A percentile compares a stretch with the other conserved stretches of the same genome.
Conservation (phyloP, 2,797 vertebrate species). For the Pagetopsis macropterus region DNA sequence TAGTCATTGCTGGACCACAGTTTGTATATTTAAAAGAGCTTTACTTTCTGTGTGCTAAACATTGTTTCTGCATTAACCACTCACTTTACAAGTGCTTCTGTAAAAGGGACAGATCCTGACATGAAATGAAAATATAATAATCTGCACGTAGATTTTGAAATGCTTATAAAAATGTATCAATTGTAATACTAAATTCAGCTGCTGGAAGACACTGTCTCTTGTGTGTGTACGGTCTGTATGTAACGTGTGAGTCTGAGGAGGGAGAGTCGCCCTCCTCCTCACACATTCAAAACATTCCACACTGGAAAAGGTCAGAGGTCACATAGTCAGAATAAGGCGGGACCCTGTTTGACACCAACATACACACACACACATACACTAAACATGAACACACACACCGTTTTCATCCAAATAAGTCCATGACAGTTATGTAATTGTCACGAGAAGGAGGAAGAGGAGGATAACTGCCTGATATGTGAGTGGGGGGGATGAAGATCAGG, state of each 20-base stretch:
- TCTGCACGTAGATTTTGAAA: conserved; percentile 6
- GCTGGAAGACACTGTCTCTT: conserved; percentile 34
- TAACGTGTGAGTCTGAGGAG: conserved; percentile 37
- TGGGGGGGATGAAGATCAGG: neutral
- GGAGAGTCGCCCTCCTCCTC: conserved; percentile 62
- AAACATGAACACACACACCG: neutral
- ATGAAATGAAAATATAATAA: neutral
- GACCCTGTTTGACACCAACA: conserved; percentile 49
- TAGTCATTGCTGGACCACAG: neutral
- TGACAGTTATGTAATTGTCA: conserved; percentile 28
- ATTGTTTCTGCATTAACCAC: conserved; percentile 1
- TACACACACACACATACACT: conserved; percentile 17
- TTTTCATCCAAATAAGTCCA: conserved; percentile 14
- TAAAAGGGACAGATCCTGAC: neutral
- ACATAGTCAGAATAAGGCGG: conserved; percentile 56
- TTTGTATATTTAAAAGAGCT: neutral
- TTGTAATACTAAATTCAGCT: conserved; percentile 25
- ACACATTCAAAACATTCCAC: conserved; percentile 79
- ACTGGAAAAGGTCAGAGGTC: conserved; percentile 73
- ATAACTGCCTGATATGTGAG: conserved; percentile 17
- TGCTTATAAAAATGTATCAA: conserved; percentile 1
- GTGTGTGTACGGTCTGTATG: conserved; percentile 12
- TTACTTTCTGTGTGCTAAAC: neutral
- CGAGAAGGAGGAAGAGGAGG: conserved; percentile 5
- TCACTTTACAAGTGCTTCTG: conserved; percentile 7